These are phyloP conservation scores for Galeruca laticollis DNA, from an alignment of 2,888 invertebrate genomes.

Conservation along the genomic window DNA sequence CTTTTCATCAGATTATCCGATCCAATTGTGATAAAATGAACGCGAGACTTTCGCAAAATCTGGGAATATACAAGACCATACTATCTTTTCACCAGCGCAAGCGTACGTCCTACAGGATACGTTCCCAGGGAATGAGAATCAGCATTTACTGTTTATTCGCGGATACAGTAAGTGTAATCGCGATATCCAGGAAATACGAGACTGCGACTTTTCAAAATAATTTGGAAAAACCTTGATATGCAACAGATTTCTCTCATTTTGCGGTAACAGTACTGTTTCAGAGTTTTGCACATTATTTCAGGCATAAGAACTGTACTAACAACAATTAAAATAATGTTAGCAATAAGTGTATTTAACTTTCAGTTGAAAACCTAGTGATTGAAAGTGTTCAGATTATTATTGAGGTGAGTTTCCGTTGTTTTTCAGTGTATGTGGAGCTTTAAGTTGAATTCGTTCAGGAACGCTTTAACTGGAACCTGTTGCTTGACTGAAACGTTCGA, in stretches of 20 bases:
- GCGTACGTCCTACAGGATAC: slow-evolving; percentile 38
- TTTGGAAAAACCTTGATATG: neutral
- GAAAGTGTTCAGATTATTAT: neutral
- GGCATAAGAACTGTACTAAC: neutral
- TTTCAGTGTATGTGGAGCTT: neutral
- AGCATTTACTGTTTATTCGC: slow-evolving; percentile 30
- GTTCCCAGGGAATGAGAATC: slow-evolving; percentile 42
- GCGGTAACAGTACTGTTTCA: neutral
- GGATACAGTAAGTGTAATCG: neutral
- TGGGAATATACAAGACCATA: slow-evolving; percentile 31
- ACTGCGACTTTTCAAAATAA: neutral
- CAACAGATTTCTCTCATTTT: neutral
- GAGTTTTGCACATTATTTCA: neutral
- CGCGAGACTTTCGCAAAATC: slow-evolving; percentile 21
- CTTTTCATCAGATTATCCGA: neutral
- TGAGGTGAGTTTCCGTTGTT: slow-evolving; percentile 15
- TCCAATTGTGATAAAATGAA: neutral
- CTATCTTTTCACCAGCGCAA: slow-evolving; percentile 32
- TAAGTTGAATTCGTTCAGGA: slow-evolving; percentile 6
- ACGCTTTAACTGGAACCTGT: slow-evolving; percentile 17
- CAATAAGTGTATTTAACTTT: neutral
- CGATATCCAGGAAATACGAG: neutral
- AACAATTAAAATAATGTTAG: neutral
- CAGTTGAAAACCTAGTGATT: neutral
- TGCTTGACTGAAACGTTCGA: slow-evolving; percentile 7